Percentiles rank a stretch among this genome's conserved stretches.
Conservation (phyloP, 2,797 vertebrate genomes). For the Agapornis canus region DNA sequence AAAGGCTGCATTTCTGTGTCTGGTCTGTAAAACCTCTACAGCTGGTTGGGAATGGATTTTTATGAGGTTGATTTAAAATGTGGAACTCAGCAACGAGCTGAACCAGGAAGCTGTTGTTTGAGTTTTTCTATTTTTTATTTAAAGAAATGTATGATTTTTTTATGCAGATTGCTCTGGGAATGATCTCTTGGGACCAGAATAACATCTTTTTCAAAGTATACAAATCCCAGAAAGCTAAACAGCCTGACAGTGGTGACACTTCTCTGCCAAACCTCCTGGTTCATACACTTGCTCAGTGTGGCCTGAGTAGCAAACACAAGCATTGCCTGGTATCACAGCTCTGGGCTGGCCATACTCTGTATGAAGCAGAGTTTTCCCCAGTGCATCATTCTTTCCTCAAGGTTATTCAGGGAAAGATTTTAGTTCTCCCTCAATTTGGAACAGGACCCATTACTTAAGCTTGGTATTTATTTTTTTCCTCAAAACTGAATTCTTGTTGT, state of each 20-base stretch:
- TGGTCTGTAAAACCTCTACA: not conserved
- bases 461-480: not conserved
- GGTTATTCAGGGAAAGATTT: not conserved
- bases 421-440: not conserved
- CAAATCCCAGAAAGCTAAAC: not conserved
- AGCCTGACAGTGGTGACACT: not conserved
- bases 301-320: not conserved
- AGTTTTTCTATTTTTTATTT: not conserved
- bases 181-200: not conserved
- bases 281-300: not conserved
- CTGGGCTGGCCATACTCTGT: not conserved
- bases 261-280: not conserved
- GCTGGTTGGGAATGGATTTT: not conserved
- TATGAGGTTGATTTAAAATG: not conserved
- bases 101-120: not conserved
- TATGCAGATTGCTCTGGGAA: not conserved
- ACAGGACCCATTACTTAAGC: not conserved
- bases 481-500: not conserved
- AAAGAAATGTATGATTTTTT: not conserved
- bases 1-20: not conserved
- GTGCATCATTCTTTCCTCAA: slow-evolving; percentile 5
- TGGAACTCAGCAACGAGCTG: not conserved
- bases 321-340: not conserved
- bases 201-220: not conserved
- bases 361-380: not conserved